Evolutionary conservation across 2,888 invertebrate species (phyloP).

Genomic region (Agonopterix alstromeriana): DNA sequence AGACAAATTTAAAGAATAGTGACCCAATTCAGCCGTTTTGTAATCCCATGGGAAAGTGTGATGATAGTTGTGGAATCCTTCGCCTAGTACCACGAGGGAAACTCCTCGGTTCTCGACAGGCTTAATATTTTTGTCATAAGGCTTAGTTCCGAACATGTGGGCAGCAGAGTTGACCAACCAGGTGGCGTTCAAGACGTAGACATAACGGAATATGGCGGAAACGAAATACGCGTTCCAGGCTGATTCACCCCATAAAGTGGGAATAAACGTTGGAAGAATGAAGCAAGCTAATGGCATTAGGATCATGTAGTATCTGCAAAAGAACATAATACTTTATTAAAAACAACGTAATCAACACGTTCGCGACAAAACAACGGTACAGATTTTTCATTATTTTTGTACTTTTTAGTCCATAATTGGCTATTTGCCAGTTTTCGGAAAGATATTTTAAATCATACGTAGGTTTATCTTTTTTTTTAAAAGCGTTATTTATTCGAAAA

Average conservation of each 20-base stretch:
- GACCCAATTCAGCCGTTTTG: conserved; percentile 86
- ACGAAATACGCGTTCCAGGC: conserved; percentile 80
- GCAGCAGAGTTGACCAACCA: conserved; percentile 91
- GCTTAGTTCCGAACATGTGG: conserved; percentile 86
- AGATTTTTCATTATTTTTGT: no score
- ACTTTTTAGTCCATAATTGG: no score
- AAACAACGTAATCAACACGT: no score
- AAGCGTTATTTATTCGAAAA: no score
- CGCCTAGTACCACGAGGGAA: conserved; percentile 81
- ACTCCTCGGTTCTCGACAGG: conserved; percentile 83
- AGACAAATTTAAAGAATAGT: conserved; percentile 83
- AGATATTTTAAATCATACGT: no score
- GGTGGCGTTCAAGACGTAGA: conserved; percentile 80
- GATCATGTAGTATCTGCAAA: conserved; percentile 81
- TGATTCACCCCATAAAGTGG: conserved; percentile 87
- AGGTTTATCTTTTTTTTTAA: no score
- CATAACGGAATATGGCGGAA: conserved; percentile 82
- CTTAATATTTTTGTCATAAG: conserved; percentile 88
- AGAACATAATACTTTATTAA: background rate
- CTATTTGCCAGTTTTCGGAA: no score
- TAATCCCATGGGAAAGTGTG: conserved; percentile 92
- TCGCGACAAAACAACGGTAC: no score
- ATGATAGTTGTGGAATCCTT: conserved; percentile 93
- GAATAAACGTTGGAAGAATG: conserved; percentile 83
- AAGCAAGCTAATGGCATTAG: conserved; percentile 86